A percentile compares a stretch with the other conserved stretches of the same genome.
These are phyloP conservation scores for Idaea straminata DNA, from an alignment of 2,888 invertebrate genomes.

Conservation along the genomic window DNA sequence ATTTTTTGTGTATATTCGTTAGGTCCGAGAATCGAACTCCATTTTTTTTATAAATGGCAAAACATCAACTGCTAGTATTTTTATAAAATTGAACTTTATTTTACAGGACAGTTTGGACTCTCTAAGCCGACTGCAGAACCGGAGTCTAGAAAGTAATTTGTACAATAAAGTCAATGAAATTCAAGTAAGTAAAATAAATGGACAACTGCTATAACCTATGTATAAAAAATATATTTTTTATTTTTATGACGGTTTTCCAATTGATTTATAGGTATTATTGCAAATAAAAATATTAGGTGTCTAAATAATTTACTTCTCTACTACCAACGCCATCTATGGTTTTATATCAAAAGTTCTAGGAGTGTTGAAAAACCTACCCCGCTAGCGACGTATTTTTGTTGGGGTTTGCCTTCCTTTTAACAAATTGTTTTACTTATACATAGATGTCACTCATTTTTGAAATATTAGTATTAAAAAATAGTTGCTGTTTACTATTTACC, in stretches of 20 bases:
- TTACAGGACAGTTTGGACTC: slow-evolving; percentile 91
- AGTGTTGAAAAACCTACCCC: background rate
- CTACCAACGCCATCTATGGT: background rate
- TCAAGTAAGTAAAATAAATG: slow-evolving; percentile 48
- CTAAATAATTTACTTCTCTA: no score
- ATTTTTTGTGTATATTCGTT: no score
- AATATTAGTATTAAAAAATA: background rate
- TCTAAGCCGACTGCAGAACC: slow-evolving; percentile 88
- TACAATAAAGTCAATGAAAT: slow-evolving; percentile 97
- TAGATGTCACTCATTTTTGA: background rate
- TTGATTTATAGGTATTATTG: no score
- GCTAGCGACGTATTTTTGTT: background rate
- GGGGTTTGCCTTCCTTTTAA: background rate
- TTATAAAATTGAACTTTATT: slow-evolving; percentile 12
- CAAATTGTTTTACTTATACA: background rate
- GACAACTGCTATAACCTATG: no score
- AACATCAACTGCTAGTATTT: no score
- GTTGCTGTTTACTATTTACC: background rate
- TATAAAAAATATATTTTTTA: no score
- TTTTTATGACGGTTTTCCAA: no score
- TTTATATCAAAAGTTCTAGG: background rate
- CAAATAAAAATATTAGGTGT: no score
- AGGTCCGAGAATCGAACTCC: no score
- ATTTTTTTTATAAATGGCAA: no score
- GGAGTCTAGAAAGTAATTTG: slow-evolving; percentile 88